A percentile compares a stretch with the other conserved stretches of the same genome.
Evolutionary conservation across 2,888 invertebrate genomes (phyloP).

Genomic region (Brassicogethes aeneus): DNA sequence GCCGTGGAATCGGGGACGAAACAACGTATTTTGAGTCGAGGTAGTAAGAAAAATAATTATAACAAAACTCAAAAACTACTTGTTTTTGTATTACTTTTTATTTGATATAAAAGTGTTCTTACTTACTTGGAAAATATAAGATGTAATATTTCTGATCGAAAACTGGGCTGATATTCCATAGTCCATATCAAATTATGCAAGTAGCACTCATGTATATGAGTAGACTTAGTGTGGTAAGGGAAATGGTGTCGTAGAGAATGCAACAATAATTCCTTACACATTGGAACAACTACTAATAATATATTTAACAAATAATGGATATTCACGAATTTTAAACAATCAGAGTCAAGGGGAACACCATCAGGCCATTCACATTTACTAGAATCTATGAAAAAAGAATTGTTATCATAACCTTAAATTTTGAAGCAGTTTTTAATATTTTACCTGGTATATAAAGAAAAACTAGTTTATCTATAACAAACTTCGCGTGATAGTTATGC

Average conservation of each 20-base stretch:
- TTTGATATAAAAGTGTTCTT: too few relatives aligned
- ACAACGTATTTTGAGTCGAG: too few relatives aligned
- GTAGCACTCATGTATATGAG: constrained; percentile 64
- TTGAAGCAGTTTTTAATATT: constrained; percentile 7
- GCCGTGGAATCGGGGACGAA: too few relatives aligned
- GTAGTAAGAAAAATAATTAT: too few relatives aligned
- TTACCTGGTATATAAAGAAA: constrained; percentile 50
- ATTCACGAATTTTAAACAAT: constrained; percentile 50
- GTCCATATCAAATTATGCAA: constrained; percentile 70
- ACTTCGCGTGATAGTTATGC: constrained; percentile 55
- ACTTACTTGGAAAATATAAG: constrained; percentile 69
- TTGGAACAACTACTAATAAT: constrained; percentile 47
- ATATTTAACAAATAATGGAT: constrained; percentile 46
- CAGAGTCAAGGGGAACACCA: constrained; percentile 48
- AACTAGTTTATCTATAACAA: constrained; percentile 53
- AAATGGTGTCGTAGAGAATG: constrained; percentile 55
- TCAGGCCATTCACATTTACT: constrained; percentile 51
- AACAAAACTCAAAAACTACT: too few relatives aligned
- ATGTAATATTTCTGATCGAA: constrained; percentile 60
- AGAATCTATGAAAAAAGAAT: constrained; percentile 36
- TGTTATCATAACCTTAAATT: too few relatives aligned
- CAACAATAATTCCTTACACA: constrained; percentile 61
- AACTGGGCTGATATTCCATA: constrained; percentile 62
- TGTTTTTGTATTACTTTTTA: too few relatives aligned
- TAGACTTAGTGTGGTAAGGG: constrained; percentile 66